phyloP scores from a whole-genome alignment of 2,888 invertebrate species.

The Hypomecis atomaria region DNA sequence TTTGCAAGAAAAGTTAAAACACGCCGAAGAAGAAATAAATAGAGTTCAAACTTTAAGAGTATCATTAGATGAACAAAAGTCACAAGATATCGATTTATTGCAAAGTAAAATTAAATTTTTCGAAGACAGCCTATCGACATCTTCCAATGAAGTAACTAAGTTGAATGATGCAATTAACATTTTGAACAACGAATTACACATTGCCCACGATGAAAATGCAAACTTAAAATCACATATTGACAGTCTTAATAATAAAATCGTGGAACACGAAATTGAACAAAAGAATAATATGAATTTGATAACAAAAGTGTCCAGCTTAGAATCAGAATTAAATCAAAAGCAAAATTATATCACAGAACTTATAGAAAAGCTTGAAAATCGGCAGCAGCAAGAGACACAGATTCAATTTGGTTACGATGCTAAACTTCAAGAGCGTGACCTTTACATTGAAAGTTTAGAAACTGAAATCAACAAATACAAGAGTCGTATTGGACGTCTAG shows the following conservation, averaged over 20 bases:
- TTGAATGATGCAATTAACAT: slow-evolving; percentile 57
- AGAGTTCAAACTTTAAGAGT: slow-evolving; percentile 62
- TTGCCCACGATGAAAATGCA: slow-evolving; percentile 59
- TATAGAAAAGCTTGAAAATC: slow-evolving; percentile 61
- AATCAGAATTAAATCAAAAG: slow-evolving; percentile 70
- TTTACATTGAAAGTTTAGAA: slow-evolving; percentile 90
- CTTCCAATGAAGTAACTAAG: slow-evolving; percentile 58
- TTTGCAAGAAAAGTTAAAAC: slow-evolving; percentile 70
- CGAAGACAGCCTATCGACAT: slow-evolving; percentile 51
- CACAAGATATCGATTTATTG: slow-evolving; percentile 55
- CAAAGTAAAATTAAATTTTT: slow-evolving; percentile 57
- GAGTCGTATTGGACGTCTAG: slow-evolving; percentile 86
- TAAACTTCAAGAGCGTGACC: slow-evolving; percentile 90
- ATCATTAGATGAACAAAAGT: slow-evolving; percentile 61
- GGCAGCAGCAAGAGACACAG: slow-evolving; percentile 69
- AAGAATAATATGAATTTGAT: slow-evolving; percentile 70
- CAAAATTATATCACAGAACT: slow-evolving; percentile 68
- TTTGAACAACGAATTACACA: slow-evolving; percentile 60
- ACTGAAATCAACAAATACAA: slow-evolving; percentile 87
- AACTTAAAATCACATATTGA: slow-evolving; percentile 63
- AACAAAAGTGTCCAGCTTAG: slow-evolving; percentile 70
- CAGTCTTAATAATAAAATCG: slow-evolving; percentile 69
- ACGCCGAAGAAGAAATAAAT: slow-evolving; percentile 71
- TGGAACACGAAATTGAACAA: slow-evolving; percentile 72
- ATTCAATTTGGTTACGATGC: slow-evolving; percentile 83